phyloP scores from a whole-genome alignment of 2,888 invertebrate species.

The Drosophila koepferae region DNA sequence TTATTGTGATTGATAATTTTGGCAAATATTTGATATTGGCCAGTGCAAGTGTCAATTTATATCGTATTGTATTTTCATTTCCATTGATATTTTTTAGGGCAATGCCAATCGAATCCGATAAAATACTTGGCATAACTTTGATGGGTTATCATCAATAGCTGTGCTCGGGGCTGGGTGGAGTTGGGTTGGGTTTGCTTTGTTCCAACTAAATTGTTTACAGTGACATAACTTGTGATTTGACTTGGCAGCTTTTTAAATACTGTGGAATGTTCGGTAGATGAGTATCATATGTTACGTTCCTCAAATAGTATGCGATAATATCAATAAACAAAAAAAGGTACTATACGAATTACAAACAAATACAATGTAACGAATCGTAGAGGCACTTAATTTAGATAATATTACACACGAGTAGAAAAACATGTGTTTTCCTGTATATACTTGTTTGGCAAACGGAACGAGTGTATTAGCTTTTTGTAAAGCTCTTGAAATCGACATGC shows the following conservation, averaged over 20 bases:
- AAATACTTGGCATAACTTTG: slow-evolving; percentile 69
- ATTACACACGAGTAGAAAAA: slow-evolving; percentile 2
- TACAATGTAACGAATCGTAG: slow-evolving; percentile 29
- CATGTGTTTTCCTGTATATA: slow-evolving; percentile 1
- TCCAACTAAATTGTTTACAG: slow-evolving; percentile 44
- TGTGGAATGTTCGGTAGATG: slow-evolving; percentile 39
- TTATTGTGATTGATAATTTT: slow-evolving; percentile 42
- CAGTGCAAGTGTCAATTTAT: slow-evolving; percentile 56
- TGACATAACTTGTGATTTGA: slow-evolving; percentile 48
- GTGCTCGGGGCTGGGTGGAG: slow-evolving; percentile 11
- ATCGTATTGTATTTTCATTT: slow-evolving; percentile 37
- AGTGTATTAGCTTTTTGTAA: background rate
- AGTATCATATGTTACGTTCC: slow-evolving; percentile 21
- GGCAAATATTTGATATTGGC: slow-evolving; percentile 60
- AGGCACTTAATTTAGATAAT: slow-evolving; percentile 31
- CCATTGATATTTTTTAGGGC: slow-evolving; percentile 49
- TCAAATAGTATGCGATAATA: slow-evolving; percentile 38
- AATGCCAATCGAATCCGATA: slow-evolving; percentile 59
- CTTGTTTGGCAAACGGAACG: background rate
- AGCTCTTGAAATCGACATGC: background rate
- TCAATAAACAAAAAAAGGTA: slow-evolving; percentile 32
- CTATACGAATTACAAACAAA: slow-evolving; percentile 18
- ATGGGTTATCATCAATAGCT: slow-evolving; percentile 30
- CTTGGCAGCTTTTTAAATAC: slow-evolving; percentile 15
- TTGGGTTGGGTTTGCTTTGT: slow-evolving; percentile 24